phyloP scores from a whole-genome alignment of 2,888 invertebrate genomes.

The Selenia dentaria region DNA sequence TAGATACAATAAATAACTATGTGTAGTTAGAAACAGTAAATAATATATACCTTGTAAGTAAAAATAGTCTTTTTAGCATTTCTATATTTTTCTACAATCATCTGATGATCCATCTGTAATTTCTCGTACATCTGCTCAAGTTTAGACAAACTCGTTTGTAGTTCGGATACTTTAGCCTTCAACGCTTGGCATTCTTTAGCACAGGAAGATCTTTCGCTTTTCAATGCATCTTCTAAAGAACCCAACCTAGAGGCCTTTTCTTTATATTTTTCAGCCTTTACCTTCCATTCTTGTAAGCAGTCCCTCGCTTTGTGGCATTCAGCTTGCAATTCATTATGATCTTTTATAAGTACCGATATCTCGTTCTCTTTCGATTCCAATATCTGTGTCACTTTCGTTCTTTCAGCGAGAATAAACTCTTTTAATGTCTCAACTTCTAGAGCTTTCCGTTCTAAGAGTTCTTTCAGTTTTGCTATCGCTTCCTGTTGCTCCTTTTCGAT shows the following conservation, averaged over 20 bases:
- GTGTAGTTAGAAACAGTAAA: no score
- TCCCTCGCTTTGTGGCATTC: slow-evolving; percentile 70
- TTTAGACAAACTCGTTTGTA: slow-evolving; percentile 70
- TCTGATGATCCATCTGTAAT: slow-evolving; percentile 69
- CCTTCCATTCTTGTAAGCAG: slow-evolving; percentile 60
- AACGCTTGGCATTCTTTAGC: slow-evolving; percentile 63
- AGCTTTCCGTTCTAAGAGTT: slow-evolving; percentile 77
- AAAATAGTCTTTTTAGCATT: slow-evolving; percentile 85
- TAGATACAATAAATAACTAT: no score
- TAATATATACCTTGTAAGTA: slow-evolving; percentile 88
- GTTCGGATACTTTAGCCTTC: slow-evolving; percentile 70
- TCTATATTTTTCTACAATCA: slow-evolving; percentile 85
- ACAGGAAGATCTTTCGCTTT: slow-evolving; percentile 63
- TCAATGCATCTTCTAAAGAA: slow-evolving; percentile 64
- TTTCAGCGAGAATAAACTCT: slow-evolving; percentile 78
- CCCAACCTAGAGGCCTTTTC: slow-evolving; percentile 59
- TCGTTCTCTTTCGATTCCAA: slow-evolving; percentile 80
- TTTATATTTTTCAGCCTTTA: slow-evolving; percentile 67
- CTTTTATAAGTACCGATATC: slow-evolving; percentile 72
- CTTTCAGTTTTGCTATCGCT: slow-evolving; percentile 73
- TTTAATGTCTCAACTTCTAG: slow-evolving; percentile 80
- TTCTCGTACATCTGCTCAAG: slow-evolving; percentile 65
- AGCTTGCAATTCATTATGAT: slow-evolving; percentile 64
- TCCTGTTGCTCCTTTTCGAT: slow-evolving; percentile 78
- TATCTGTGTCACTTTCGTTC: slow-evolving; percentile 77